Percentiles rank a stretch among this genome's conserved stretches.
These are phyloP conservation scores for Hypomecis atomaria DNA, from an alignment of 2,888 invertebrate genomes.

Conservation along the genomic window DNA sequence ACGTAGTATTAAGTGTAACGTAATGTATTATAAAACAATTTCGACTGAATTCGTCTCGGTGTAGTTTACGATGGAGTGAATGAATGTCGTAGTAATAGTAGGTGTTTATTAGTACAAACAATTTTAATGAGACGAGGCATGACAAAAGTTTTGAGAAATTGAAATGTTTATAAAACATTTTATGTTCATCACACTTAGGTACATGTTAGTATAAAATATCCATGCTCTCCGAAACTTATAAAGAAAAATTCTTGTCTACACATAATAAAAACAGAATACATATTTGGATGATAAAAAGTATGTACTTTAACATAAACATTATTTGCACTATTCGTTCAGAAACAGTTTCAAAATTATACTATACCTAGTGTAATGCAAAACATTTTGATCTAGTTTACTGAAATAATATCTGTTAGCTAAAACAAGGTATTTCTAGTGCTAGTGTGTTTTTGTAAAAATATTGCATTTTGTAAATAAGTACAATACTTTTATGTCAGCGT, in stretches of 20 bases:
- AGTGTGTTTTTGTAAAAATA: slow-evolving; percentile 65
- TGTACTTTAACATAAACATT: neutral
- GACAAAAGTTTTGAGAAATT: slow-evolving; percentile 17
- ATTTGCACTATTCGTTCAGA: neutral
- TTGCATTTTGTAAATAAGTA: slow-evolving; percentile 84
- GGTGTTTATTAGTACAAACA: slow-evolving; percentile 82
- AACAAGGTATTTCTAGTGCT: slow-evolving; percentile 39
- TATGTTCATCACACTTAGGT: slow-evolving; percentile 6
- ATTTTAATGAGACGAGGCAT: slow-evolving; percentile 54
- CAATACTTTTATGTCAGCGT: slow-evolving; percentile 65
- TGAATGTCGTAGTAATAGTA: slow-evolving; percentile 74
- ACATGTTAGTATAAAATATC: slow-evolving; percentile 1
- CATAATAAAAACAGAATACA: neutral
- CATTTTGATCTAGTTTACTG: slow-evolving; percentile 8
- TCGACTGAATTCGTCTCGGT: slow-evolving; percentile 82
- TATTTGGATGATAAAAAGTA: neutral
- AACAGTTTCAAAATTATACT: slow-evolving; percentile 1
- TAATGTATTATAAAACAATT: slow-evolving; percentile 79
- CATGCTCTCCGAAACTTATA: slow-evolving; percentile 6
- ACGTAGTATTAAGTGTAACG: slow-evolving; percentile 66
- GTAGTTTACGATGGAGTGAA: slow-evolving; percentile 80
- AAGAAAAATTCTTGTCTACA: slow-evolving; percentile 3
- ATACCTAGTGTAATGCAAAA: neutral
- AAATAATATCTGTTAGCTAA: slow-evolving; percentile 19
- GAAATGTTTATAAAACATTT: slow-evolving; percentile 31